These are phyloP conservation scores for Microctonus aethiopoides DNA, from an alignment of 2,888 invertebrate genomes.

Conservation along the genomic window DNA sequence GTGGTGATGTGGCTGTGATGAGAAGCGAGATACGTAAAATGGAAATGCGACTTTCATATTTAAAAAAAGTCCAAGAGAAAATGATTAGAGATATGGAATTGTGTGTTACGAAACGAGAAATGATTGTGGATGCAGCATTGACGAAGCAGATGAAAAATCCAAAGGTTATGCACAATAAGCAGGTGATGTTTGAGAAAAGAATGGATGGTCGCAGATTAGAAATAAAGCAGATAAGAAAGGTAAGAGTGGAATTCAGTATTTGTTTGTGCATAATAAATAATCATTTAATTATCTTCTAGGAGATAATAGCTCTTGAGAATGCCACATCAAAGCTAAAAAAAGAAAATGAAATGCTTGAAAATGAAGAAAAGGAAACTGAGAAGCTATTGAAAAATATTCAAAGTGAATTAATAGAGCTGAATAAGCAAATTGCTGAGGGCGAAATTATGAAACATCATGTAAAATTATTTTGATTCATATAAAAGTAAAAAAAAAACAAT, in stretches of 20 bases:
- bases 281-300: slow-evolving; percentile 47
- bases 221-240: slow-evolving; percentile 70
- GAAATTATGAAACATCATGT: slow-evolving; percentile 67
- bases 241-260: slow-evolving; percentile 50
- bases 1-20: slow-evolving; percentile 82
- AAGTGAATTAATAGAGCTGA: slow-evolving; percentile 54
- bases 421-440: slow-evolving; percentile 63
- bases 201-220: slow-evolving; percentile 72
- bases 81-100: slow-evolving; percentile 75
- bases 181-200: slow-evolving; percentile 70
- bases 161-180: slow-evolving; percentile 67
- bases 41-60: slow-evolving; percentile 73
- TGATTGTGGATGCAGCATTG: slow-evolving; percentile 72
- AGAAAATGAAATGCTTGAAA: slow-evolving; percentile 50
- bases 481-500: slow-evolving; percentile 16
- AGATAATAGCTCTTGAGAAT: slow-evolving; percentile 58
- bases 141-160: slow-evolving; percentile 70
- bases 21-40: slow-evolving; percentile 85
- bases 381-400: slow-evolving; percentile 55
- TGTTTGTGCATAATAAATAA: no score
- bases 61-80: slow-evolving; percentile 72
- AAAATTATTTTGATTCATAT: slow-evolving; percentile 38
- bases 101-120: slow-evolving; percentile 74
- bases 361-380: slow-evolving; percentile 57
- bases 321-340: slow-evolving; percentile 52